A percentile compares a stretch with the other conserved stretches of the same genome.
phyloP scores from a whole-genome alignment of 2,888 invertebrate genomes.

The Tachina fera region DNA sequence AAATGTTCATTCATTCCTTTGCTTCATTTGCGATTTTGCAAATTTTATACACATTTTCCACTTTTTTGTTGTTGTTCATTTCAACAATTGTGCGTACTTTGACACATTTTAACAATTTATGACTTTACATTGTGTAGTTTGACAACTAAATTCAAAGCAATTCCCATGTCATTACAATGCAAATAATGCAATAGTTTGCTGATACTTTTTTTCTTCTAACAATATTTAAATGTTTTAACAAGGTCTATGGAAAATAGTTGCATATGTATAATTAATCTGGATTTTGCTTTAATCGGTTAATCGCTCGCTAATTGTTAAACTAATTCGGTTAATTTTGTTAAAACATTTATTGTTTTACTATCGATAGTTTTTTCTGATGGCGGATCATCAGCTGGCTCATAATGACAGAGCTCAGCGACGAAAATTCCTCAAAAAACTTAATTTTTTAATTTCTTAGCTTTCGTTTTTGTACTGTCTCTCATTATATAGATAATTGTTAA shows the following conservation, averaged over 20 bases:
- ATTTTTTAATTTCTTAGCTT: too few relatives aligned
- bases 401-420: too few relatives aligned
- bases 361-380: too few relatives aligned
- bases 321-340: too few relatives aligned
- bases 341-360: too few relatives aligned
- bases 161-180: constrained; percentile 76
- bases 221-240: constrained; percentile 45
- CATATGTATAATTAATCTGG: too few relatives aligned
- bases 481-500: too few relatives aligned
- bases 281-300: too few relatives aligned
- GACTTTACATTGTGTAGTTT: constrained; percentile 75
- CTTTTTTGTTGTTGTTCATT: neutral
- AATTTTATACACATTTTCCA: neutral
- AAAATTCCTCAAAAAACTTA: too few relatives aligned
- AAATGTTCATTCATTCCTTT: constrained; percentile 48
- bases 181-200: constrained; percentile 51
- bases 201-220: constrained; percentile 9
- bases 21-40: constrained; percentile 14
- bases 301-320: too few relatives aligned
- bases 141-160: constrained; percentile 82
- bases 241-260: neutral
- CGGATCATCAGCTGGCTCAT: too few relatives aligned
- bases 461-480: too few relatives aligned
- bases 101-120: constrained; percentile 78
- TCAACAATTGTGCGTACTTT: constrained; percentile 72